phyloP scores from a whole-genome alignment of 1,140 invertebrate species.

The Harlomillsia oculata region DNA sequence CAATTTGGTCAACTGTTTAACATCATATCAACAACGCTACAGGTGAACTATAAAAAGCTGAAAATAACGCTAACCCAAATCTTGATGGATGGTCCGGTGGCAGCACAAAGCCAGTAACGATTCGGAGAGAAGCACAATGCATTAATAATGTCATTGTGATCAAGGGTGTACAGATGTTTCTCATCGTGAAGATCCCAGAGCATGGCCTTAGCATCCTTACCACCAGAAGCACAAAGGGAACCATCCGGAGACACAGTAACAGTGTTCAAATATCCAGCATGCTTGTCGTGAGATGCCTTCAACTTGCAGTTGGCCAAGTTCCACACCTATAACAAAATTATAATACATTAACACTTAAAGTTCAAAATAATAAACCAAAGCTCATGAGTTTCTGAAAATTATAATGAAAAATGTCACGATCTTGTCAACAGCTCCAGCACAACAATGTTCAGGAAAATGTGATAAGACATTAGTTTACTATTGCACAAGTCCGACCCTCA shows the following conservation, averaged over 20 bases:
- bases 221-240: constrained; percentile 96
- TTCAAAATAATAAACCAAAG: neutral
- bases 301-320: constrained; percentile 97
- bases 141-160: constrained; percentile 97
- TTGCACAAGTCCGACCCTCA: constrained; percentile 19
- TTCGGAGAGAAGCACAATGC: constrained; percentile 98
- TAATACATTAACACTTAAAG: neutral
- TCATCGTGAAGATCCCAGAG: constrained; percentile 99
- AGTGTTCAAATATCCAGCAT: constrained; percentile 94
- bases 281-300: constrained; percentile 97
- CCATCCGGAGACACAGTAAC: constrained; percentile 99
- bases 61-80: constrained; percentile 68
- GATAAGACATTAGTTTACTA: constrained; percentile 1
- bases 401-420: neutral
- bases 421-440: neutral
- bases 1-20: constrained; percentile 15
- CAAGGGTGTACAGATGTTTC: constrained; percentile 96
- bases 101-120: constrained; percentile 99
- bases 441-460: constrained; percentile 1
- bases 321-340: constrained; percentile 67
- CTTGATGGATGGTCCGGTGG: constrained; percentile 97
- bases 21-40: constrained; percentile 13
- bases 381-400: neutral
- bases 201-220: constrained; percentile 99
- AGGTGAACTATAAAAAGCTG: neutral